Evolutionary conservation across 2,888 invertebrate species (phyloP).

Genomic region (Spisula subtruncata): DNA sequence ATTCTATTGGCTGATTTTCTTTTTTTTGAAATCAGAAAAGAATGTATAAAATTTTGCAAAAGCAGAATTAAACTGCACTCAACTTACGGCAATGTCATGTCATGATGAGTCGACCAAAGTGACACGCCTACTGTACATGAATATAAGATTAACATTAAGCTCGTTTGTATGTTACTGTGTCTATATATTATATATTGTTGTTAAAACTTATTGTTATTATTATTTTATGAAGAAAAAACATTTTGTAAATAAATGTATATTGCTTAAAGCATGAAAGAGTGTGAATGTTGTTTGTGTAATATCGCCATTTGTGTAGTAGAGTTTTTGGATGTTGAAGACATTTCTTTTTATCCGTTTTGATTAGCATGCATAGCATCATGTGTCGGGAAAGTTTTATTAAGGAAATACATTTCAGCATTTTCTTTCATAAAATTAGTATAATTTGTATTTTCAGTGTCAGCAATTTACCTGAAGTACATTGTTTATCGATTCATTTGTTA

Average conservation of each 20-base stretch:
- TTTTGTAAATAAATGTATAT: conserved; percentile 5
- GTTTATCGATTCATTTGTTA: no score
- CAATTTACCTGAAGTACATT: no score
- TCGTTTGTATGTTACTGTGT: not conserved
- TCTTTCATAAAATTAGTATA: not conserved
- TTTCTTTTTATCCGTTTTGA: not conserved
- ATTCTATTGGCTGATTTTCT: no score
- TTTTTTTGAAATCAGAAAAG: no score
- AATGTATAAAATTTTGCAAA: no score
- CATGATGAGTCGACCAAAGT: no score
- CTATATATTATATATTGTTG: conserved; percentile 2
- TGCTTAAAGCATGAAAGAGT: conserved; percentile 20
- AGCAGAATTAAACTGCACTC: no score
- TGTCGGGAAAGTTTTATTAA: not conserved
- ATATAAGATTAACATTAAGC: no score
- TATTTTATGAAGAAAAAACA: not conserved
- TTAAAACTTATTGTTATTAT: not conserved
- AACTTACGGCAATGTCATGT: no score
- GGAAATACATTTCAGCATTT: not conserved
- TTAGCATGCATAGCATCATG: not conserved
- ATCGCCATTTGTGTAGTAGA: not conserved
- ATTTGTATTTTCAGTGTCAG: no score
- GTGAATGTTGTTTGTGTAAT: not conserved
- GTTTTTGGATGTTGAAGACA: not conserved
- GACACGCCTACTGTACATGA: no score